Conservation (phyloP, 2,888 invertebrate species). For the Augochlorella aurata region DNA sequence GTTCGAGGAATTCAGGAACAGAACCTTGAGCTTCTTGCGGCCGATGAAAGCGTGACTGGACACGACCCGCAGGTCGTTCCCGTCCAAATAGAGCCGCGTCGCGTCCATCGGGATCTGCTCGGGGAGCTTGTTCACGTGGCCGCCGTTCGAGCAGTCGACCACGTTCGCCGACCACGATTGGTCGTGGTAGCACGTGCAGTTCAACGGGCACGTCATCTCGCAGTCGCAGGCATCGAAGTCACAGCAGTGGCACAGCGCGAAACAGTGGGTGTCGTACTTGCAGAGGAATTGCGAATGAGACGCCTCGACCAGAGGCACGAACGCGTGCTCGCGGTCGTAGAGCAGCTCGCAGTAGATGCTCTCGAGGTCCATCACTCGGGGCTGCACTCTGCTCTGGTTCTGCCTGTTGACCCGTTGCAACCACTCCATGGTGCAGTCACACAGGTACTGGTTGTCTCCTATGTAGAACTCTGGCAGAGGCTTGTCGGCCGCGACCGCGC, state of each 20-base stretch:
- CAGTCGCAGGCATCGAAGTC: conserved; percentile 96
- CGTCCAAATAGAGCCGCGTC: conserved; percentile 93
- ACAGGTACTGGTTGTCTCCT: conserved; percentile 92
- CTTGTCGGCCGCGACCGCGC: conserved; percentile 88
- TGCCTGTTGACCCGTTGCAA: conserved; percentile 90
- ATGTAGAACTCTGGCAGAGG: conserved; percentile 91
- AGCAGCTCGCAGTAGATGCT: conserved; percentile 91
- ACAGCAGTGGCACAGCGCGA: conserved; percentile 94
- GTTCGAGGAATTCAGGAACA: conserved; percentile 90
- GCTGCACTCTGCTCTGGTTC: conserved; percentile 90
- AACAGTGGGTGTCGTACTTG: conserved; percentile 92
- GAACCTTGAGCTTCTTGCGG: conserved; percentile 88
- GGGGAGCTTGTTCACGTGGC: conserved; percentile 87
- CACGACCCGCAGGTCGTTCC: conserved; percentile 89
- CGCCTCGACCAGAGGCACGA: conserved; percentile 90
- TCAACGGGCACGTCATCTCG: conserved; percentile 94
- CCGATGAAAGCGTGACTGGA: conserved; percentile 93
- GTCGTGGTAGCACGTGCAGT: conserved; percentile 95
- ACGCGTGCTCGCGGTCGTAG: conserved; percentile 89
- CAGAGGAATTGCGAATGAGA: conserved; percentile 92
- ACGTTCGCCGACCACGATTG: conserved; percentile 93
- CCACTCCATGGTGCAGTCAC: conserved; percentile 96
- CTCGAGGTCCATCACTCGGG: conserved; percentile 91
- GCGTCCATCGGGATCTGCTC: conserved; percentile 95
- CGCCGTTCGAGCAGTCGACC: conserved; percentile 90